These are phyloP conservation scores for Polydrusus pterygomalis DNA, from an alignment of 2,888 invertebrate genomes.

Conservation along the genomic window DNA sequence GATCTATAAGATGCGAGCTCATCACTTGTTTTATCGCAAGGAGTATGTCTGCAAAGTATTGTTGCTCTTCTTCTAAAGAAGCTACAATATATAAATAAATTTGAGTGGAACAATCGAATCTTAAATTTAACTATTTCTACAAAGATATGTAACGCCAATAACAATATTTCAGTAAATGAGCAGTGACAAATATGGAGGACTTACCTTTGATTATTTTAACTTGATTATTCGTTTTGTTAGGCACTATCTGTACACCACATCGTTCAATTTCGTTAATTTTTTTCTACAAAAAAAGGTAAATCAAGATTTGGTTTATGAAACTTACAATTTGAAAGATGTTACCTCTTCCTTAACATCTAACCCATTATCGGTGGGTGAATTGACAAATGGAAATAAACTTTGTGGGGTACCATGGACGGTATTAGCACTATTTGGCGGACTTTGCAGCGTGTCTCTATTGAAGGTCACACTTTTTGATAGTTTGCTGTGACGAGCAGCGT, in stretches of 20 bases:
- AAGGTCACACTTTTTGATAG: slow-evolving; percentile 92
- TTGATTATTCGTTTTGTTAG: slow-evolving; percentile 77
- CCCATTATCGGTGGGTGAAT: slow-evolving; percentile 68
- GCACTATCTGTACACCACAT: slow-evolving; percentile 75
- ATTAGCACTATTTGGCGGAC: slow-evolving; percentile 78
- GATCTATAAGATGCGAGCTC: slow-evolving; percentile 82
- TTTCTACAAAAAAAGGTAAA: slow-evolving; percentile 67
- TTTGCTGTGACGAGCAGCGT: slow-evolving; percentile 91
- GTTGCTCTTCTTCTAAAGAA: slow-evolving; percentile 81
- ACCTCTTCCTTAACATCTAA: slow-evolving; percentile 52
- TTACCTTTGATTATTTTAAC: slow-evolving; percentile 76
- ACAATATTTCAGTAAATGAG: too few relatives aligned
- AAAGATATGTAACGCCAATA: too few relatives aligned
- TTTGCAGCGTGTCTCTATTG: slow-evolving; percentile 88
- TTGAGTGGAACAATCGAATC: neutral
- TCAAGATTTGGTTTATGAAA: neutral
- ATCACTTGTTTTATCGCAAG: slow-evolving; percentile 87
- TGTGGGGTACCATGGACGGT: slow-evolving; percentile 57
- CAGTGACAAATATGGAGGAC: slow-evolving; percentile 42
- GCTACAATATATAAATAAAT: slow-evolving; percentile 68
- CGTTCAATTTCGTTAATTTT: slow-evolving; percentile 76
- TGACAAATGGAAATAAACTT: slow-evolving; percentile 66
- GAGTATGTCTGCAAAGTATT: slow-evolving; percentile 87
- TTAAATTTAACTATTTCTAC: neutral
- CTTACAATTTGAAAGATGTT: slow-evolving; percentile 56